Percentiles rank a stretch among this genome's conserved stretches.
Evolutionary conservation across 2,113 vertebrate genomes (phyloP).

Genomic region (Callithrix jacchus): DNA sequence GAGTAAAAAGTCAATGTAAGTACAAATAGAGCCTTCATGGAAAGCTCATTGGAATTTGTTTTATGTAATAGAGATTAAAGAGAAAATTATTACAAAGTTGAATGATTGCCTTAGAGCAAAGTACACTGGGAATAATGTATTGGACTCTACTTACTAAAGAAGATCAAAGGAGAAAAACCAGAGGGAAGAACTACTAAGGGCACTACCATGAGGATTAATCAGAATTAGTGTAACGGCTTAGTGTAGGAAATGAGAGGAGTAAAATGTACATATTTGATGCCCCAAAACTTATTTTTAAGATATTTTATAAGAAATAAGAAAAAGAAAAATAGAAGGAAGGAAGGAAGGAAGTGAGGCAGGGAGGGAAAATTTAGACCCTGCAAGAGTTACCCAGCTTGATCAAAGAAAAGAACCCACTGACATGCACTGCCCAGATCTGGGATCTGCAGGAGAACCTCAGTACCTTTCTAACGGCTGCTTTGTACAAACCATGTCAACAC

Average conservation of each 20-base stretch:
- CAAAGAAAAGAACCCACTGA: rapidly evolving
- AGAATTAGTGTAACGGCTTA: background rate
- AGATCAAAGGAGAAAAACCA: background rate
- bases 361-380: background rate
- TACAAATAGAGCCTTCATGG: background rate
- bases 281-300: background rate
- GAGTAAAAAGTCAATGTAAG: background rate
- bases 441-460: background rate
- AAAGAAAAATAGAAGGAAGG: background rate
- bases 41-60: background rate
- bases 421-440: background rate
- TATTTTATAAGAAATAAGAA: background rate
- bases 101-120: background rate
- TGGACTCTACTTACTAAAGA: background rate
- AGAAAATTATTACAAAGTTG: background rate
- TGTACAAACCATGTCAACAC: background rate
- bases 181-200: background rate
- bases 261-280: background rate
- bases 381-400: background rate
- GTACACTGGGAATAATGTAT: background rate
- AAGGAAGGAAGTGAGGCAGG: too few relatives aligned
- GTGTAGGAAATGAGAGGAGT: background rate
- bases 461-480: background rate
- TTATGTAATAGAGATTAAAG: background rate
- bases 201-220: background rate